These are phyloP conservation scores for Phorcus lineatus DNA, from an alignment of 2,888 invertebrate genomes.

Conservation along the genomic window DNA sequence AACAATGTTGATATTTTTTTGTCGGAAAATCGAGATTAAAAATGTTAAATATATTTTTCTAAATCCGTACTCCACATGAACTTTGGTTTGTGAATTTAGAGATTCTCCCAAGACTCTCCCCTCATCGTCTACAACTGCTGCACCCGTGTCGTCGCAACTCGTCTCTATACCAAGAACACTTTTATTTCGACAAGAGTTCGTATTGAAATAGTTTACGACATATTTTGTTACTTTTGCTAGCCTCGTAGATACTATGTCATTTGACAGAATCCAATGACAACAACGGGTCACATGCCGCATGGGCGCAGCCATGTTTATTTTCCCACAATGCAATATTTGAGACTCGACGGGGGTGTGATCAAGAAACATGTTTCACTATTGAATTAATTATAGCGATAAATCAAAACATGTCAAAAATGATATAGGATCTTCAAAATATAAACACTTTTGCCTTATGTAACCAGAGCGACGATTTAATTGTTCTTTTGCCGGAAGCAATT, in stretches of 20 bases:
- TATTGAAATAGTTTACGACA: neutral
- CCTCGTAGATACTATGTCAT: neutral
- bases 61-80: slow-evolving; percentile 80
- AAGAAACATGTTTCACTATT: neutral
- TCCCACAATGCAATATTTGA: slow-evolving; percentile 29
- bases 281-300: slow-evolving; percentile 41
- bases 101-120: slow-evolving; percentile 88
- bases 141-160: slow-evolving; percentile 97
- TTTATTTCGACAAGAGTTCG: neutral
- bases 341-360: neutral
- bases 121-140: slow-evolving; percentile 86
- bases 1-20: too few relatives aligned
- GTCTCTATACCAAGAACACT: slow-evolving; percentile 93
- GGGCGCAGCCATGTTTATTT: slow-evolving; percentile 70
- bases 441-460: too few relatives aligned
- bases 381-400: neutral
- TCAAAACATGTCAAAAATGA: too few relatives aligned
- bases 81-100: slow-evolving; percentile 86
- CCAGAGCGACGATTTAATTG: too few relatives aligned
- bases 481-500: too few relatives aligned
- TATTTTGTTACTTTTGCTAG: too few relatives aligned
- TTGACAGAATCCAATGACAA: neutral
- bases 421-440: too few relatives aligned
- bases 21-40: too few relatives aligned
- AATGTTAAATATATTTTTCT: neutral